Evolutionary conservation across 2,113 vertebrate genomes (phyloP).

Genomic region (Puma concolor): DNA sequence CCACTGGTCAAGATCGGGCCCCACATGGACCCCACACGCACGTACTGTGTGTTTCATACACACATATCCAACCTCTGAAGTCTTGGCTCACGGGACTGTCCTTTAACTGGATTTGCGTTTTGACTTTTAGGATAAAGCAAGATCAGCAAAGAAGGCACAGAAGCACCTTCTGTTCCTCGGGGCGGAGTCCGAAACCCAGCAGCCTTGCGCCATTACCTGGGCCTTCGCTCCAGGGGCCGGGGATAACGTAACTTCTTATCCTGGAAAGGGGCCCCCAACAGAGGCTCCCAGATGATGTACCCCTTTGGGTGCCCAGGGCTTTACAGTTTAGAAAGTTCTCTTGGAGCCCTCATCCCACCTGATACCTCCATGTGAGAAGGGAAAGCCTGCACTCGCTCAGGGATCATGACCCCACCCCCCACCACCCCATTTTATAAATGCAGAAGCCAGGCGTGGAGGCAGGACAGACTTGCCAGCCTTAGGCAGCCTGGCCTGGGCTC

Average conservation of each 20-base stretch:
- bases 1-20: rapidly evolving
- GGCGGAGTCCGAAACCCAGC: neutral
- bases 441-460: neutral
- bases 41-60: rapidly evolving
- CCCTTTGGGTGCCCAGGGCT: too few species aligned
- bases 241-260: neutral
- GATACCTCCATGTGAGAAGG: neutral
- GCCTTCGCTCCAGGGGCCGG: too few species aligned
- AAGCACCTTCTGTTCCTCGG: neutral
- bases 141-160: neutral
- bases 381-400: neutral
- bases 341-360: neutral
- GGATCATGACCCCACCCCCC: too few species aligned
- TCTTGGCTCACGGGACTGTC: neutral
- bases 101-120: neutral
- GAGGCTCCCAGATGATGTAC: too few species aligned
- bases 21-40: rapidly evolving
- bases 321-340: neutral
- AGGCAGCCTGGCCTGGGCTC: neutral
- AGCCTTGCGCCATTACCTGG: neutral
- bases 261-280: neutral
- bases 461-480: too few species aligned
- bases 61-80: neutral
- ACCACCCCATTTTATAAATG: neutral
- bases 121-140: neutral